Evolutionary conservation across 2,797 vertebrate genomes (phyloP), one percentile per base, ranked within the genome.

Genomic region (Xenentodon cancila): DNA sequence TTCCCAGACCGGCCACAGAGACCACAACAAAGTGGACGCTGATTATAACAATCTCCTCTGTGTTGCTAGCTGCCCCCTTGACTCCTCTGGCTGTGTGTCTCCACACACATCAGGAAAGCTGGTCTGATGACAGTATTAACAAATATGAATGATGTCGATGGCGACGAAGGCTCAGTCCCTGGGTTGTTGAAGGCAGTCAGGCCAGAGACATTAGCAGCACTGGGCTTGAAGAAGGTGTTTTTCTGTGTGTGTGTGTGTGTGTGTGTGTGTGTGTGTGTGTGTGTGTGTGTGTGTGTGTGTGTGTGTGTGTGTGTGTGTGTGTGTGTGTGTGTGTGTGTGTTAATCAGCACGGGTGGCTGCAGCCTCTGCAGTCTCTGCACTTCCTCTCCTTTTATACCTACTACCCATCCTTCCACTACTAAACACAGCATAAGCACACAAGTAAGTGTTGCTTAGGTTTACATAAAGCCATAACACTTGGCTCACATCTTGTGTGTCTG

Each of bases 81-180:
- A 57, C 47, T 64, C 69, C 40, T 59, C 52, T 65, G 78, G 69
- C 71, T 25, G 1, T 0, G n/a, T 65, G 74, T 73, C 66, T 69
- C 65, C 56, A 50, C 68, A 68, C 73, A 74, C 72, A 69, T 62
- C 79, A 77, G 80, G 81, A 59, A 68, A 73, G 77, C 64, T 68
- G 70, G 82, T 73, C 71, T 58, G 75, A 81, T 43, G 53, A 71
- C 25, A 57, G 60, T 42, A 37, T 43, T 40, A 68, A 59, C 50
- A 55, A 49, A 52, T 55, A 60, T 65, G 71, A 71, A 53, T 66
- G 61, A 74, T 50, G 63, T 18, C 46, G 44, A 59, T 21, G 51
- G 75, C 71, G 77, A 88, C 75, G 76, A 86, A 70, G 79, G 73
- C 77, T 80, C 64, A 15, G 66, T 59, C 75, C 79, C 82, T 69